Base-by-base conservation (phyloP, 2,797 vertebrate genomes). In the Erethizon dorsatum region DNA sequence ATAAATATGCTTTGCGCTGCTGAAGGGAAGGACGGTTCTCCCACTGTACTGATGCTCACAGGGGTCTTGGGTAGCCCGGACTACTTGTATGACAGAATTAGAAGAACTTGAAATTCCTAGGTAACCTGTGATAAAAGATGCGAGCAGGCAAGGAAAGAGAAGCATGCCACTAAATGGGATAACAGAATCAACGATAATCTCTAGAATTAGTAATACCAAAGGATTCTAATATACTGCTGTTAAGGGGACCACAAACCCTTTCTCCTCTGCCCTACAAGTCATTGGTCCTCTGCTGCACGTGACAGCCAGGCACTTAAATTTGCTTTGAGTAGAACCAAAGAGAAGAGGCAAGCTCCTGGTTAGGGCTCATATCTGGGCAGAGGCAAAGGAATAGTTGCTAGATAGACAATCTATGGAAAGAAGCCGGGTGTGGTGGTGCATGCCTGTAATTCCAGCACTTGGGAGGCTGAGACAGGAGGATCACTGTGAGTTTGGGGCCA, bases 21-120 rank as follows among this genome's bases (percentile, higher is more conserved):
- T 88, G 47, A 47, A 4, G 33, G 56, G 37, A 37, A 59, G 24
- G 17, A 37, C 26, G 45, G 12, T 91, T 78, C 91, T 79, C 52
- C 92, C 33, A 33, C 2, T 65, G 57, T 11, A 22, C 28, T 33
- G 45, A 54, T 88, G 77, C 20, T 41, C 67, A 52, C 14, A 9
- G 33, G 24, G 50, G 26, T 26, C 15, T 31, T 69, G 14, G 37
- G 33, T 71, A 31, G 37, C n/a, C 28, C 45, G 14, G n/a, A 37
- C 28, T 69, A 9, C 59, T 52, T 73, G n/a, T n/a, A 2, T 52
- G 57, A 20, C 59, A 78, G 41, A 75, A 18, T 79, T 59, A 77
- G 47, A 94, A 93, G 90, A 91, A 85, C 33, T 41, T 52, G 31
- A n/a, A 80, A 86, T 91, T 83, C 63, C 52, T 77, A 75, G 65